phyloP scores from a whole-genome alignment of 2,888 invertebrate species.

The Epirrhoe tristata region DNA sequence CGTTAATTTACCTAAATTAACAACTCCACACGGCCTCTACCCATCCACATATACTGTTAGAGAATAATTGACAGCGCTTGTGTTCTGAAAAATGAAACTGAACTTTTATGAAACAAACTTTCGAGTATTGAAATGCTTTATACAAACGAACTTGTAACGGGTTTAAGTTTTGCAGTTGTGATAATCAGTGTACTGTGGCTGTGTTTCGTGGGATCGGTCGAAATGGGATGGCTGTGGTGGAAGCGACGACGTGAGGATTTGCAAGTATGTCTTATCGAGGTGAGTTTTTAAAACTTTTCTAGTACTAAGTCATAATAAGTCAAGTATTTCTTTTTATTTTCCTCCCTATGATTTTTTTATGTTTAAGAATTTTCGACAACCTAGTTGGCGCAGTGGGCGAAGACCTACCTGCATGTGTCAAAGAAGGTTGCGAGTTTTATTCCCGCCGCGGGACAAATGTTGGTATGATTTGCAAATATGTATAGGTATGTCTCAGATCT shows the following conservation, averaged over 20 bases:
- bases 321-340: too few relatives aligned
- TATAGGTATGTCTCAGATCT: too few relatives aligned
- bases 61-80: conserved; percentile 29
- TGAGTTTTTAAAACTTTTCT: conserved; percentile 33
- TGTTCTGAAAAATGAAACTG: conserved; percentile 9
- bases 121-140: conserved; percentile 32
- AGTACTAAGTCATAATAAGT: too few relatives aligned
- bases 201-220: conserved; percentile 25
- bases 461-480: too few relatives aligned
- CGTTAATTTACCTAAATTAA: conserved; percentile 50
- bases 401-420: too few relatives aligned
- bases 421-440: too few relatives aligned
- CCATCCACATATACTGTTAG: conserved; percentile 28
- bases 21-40: conserved; percentile 39
- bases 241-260: conserved; percentile 40
- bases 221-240: conserved; percentile 50
- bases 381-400: too few relatives aligned
- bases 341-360: too few relatives aligned
- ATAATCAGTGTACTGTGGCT: conserved; percentile 25
- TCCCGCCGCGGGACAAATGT: too few relatives aligned
- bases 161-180: conserved; percentile 23
- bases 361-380: too few relatives aligned
- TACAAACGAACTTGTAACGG: conserved; percentile 29
- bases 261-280: conserved; percentile 38
- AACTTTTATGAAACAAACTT: conserved; percentile 2